Percentiles rank a stretch among this genome's conserved stretches.
Conservation (phyloP, 1,140 invertebrate species). For the Cylas formicarius region DNA sequence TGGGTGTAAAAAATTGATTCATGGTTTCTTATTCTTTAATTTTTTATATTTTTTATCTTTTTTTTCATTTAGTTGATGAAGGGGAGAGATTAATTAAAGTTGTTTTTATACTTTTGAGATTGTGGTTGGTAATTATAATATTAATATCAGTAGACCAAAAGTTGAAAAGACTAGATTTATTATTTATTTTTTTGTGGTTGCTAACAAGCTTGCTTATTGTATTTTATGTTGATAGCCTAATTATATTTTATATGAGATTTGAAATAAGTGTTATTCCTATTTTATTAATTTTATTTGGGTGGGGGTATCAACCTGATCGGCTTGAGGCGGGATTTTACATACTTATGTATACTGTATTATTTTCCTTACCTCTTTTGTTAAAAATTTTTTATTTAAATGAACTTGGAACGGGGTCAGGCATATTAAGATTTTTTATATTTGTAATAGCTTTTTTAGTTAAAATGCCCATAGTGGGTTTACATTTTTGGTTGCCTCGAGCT, state of each 20-base stretch:
- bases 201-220: no score
- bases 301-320: constrained; percentile 55
- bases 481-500: constrained; percentile 64
- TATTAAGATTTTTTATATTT: constrained; percentile 47
- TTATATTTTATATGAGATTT: no score
- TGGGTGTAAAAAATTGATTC: constrained; percentile 44
- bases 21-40: constrained; percentile 48
- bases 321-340: constrained; percentile 52
- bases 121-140: no score
- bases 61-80: no score
- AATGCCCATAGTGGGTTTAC: constrained; percentile 60
- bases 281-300: constrained; percentile 57
- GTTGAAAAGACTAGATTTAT: no score
- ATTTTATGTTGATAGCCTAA: no score
- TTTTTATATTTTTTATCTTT: constrained; percentile 60
- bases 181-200: no score
- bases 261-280: constrained; percentile 55
- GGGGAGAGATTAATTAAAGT: no score
- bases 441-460: constrained; percentile 58
- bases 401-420: no score
- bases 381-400: constrained; percentile 41
- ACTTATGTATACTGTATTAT: constrained; percentile 56
- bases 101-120: no score
- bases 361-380: constrained; percentile 49
- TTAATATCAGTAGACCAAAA: no score